A percentile compares a stretch with the other conserved stretches of the same genome.
phyloP scores from a whole-genome alignment of 1,140 invertebrate species.

The Cherax quadricarinatus region DNA sequence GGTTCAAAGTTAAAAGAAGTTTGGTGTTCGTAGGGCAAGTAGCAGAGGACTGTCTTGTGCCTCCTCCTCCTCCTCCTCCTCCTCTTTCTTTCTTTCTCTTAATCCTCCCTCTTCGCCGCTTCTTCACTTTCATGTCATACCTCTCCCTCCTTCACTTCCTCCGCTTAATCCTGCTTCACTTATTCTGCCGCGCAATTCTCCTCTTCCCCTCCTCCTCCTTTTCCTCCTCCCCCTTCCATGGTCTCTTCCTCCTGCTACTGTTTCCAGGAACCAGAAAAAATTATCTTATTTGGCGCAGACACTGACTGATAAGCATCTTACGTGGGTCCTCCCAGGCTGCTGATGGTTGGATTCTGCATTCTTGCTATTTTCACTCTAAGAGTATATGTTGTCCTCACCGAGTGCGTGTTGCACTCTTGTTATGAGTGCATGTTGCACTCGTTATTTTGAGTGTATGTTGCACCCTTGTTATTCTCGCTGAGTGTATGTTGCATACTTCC shows the following conservation, averaged over 20 bases:
- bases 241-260: neutral
- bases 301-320: neutral
- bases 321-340: too few species aligned
- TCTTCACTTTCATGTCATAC: neutral
- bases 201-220: neutral
- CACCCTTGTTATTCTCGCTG: too few species aligned
- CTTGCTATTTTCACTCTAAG: too few species aligned
- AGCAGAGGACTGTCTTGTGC: neutral
- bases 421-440: too few species aligned
- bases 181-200: neutral
- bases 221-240: neutral
- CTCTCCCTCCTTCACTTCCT: neutral
- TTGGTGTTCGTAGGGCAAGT: neutral
- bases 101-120: neutral
- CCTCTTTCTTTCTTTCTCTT: neutral
- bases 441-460: too few species aligned
- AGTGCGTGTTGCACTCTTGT: too few species aligned
- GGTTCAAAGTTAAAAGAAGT: constrained; percentile 15
- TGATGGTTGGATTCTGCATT: too few species aligned
- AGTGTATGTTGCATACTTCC: too few species aligned
- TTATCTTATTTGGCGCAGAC: neutral
- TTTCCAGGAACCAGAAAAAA: neutral
- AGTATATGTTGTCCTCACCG: too few species aligned
- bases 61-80: neutral
- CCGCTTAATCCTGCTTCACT: neutral